Conservation (phyloP, 2,113 vertebrate genomes). For the Beaufortia kweichowensis region DNA sequence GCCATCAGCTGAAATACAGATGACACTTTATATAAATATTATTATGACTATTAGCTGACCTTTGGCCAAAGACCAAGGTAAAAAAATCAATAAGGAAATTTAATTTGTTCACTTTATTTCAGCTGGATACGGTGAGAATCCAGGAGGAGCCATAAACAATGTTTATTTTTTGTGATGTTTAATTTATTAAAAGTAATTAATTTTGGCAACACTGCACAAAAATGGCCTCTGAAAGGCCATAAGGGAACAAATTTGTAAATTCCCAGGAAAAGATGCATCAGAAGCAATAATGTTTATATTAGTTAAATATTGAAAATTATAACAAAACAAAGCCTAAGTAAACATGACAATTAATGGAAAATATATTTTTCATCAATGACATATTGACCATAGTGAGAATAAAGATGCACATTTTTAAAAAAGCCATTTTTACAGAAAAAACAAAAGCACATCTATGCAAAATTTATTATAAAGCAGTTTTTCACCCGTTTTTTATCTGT, state of each 20-base stretch:
- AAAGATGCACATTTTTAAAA: no score
- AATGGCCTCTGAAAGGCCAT: not conserved
- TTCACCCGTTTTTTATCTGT: no score
- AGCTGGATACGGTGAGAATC: not conserved
- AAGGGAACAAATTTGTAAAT: not conserved
- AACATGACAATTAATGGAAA: slow-evolving; percentile 1
- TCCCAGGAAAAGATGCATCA: not conserved
- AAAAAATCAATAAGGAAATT: not conserved
- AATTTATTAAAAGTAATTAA: slow-evolving; percentile 1
- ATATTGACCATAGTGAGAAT: no score
- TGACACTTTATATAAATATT: no score
- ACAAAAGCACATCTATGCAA: no score
- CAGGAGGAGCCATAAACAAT: not conserved
- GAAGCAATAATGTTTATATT: not conserved
- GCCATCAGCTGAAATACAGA: no score
- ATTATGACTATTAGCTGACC: not conserved
- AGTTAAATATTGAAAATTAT: not conserved
- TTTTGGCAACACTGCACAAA: not conserved
- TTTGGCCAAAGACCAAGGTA: not conserved
- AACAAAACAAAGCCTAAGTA: not conserved
- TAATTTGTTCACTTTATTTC: not conserved
- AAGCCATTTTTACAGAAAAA: no score
- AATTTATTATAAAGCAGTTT: no score
- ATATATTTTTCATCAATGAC: not conserved
- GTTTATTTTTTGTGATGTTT: not conserved